Evolutionary conservation across 1,140 invertebrate genomes (phyloP).

Genomic region (Philopotamus ludificatus): DNA sequence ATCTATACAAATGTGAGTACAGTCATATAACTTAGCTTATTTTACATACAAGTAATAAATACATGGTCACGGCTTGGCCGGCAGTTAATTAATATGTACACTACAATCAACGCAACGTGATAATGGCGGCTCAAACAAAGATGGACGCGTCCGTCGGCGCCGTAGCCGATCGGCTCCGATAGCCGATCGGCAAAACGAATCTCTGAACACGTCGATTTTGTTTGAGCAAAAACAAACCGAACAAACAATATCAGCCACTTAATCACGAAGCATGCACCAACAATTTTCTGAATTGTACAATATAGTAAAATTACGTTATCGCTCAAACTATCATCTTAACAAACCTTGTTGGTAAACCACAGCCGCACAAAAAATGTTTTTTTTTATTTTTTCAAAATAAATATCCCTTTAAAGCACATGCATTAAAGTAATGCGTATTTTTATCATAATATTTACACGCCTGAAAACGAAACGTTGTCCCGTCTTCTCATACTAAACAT

Average conservation of each 20-base stretch:
- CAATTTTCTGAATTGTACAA: too few species aligned
- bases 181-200: neutral
- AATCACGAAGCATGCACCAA: slow-evolving; percentile 5
- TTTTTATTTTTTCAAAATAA: slow-evolving; percentile 3
- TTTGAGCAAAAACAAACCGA: too few species aligned
- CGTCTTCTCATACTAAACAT: too few species aligned
- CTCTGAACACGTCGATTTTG: too few species aligned
- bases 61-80: slow-evolving; percentile 39
- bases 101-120: too few species aligned
- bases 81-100: slow-evolving; percentile 30
- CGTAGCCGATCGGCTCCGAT: too few species aligned
- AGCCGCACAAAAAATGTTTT: slow-evolving; percentile 16
- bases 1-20: slow-evolving; percentile 38
- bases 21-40: slow-evolving; percentile 29
- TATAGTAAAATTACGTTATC: too few species aligned
- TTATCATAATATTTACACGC: slow-evolving; percentile 18
- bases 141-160: too few species aligned
- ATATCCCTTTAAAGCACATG: slow-evolving; percentile 22
- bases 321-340: too few species aligned
- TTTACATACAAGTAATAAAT: too few species aligned
- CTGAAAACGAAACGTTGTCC: neutral
- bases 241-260: slow-evolving; percentile 1
- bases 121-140: too few species aligned
- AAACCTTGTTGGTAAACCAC: neutral
- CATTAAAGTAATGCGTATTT: slow-evolving; percentile 11